Conservation (phyloP, 1,140 invertebrate genomes). For the Drosophila grimshawi region DNA sequence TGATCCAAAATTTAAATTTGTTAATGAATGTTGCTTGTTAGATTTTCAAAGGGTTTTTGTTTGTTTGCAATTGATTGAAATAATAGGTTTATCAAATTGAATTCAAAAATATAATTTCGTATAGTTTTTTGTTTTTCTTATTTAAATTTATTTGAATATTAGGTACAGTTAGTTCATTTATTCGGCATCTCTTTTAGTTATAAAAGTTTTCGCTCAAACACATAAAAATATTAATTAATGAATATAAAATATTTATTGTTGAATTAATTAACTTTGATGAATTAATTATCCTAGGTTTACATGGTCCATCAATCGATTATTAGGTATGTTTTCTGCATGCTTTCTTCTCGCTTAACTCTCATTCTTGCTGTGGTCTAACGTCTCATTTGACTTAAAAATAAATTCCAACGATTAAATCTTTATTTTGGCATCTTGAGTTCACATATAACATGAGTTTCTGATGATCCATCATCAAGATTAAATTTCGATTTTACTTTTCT, state of each 20-base stretch:
- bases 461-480: constrained; percentile 57
- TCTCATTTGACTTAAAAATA: constrained; percentile 6
- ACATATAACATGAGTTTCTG: constrained; percentile 30
- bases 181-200: neutral
- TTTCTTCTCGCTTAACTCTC: constrained; percentile 14
- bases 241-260: neutral
- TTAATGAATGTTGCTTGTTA: constrained; percentile 20
- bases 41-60: neutral
- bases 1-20: neutral
- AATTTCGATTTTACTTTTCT: constrained; percentile 31
- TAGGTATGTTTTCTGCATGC: constrained; percentile 15
- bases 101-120: too few relatives aligned
- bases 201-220: neutral
- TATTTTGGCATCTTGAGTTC: constrained; percentile 9
- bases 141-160: too few relatives aligned
- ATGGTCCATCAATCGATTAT: constrained; percentile 19
- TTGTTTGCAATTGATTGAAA: neutral
- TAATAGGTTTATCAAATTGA: neutral
- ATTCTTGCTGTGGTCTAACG: neutral
- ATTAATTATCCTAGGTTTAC: constrained; percentile 19
- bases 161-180: too few relatives aligned
- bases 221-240: neutral
- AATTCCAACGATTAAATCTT: constrained; percentile 4
- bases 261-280: neutral
- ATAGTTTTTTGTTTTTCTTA: too few relatives aligned